Evolutionary conservation across 2,113 vertebrate genomes (phyloP), one percentile per base, ranked within the genome.

Genomic region (Polyodon spathula): DNA sequence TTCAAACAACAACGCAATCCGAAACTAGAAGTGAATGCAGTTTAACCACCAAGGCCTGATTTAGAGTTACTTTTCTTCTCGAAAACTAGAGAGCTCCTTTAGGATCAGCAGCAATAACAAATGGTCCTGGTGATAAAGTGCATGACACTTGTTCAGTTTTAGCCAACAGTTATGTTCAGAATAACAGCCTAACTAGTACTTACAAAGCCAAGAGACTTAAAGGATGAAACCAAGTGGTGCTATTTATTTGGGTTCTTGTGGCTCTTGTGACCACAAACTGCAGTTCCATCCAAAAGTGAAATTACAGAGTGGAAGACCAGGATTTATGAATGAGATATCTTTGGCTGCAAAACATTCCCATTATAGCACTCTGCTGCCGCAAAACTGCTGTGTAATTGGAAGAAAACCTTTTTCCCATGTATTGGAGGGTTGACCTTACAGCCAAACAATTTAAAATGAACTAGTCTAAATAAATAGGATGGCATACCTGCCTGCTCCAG

Each of bases 351-450:
- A 80, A 70, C 71, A 71, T 76, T 82, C 79, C 80, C 77, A 79
- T 84, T 84, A 82, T 80, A 85, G 80, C 77, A 81, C 78, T 85
- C 80, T 79, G 83, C 77, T 81, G 79, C 85, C 84, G 84, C 83
- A 86, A 82, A 87, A 84, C 81, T 81, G 80, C 81, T 80, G 68
- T 85, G 78, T 81, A 85, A 84, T 84, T 83, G 78, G 80, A 84
- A 81, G 76, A 71, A 66, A 83, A 79, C 73, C 76, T 84, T 80
- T 11, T 15, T 38, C 86, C 81, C 78, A 82, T 74, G 76, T 73
- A 79, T 78, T 79, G 72, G 71, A 81, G 76, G 12, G 17, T 12
- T 1, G 16, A 11, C 9, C 14, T 50, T n/a, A n/a, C 67, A 58
- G 73, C 76, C 79, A 79, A 60, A 72, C 71, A 79, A 75, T 70